Evolutionary conservation across 2,797 vertebrate genomes (phyloP), one percentile per base, ranked within the genome.

Genomic region (Bradypus variegatus): DNA sequence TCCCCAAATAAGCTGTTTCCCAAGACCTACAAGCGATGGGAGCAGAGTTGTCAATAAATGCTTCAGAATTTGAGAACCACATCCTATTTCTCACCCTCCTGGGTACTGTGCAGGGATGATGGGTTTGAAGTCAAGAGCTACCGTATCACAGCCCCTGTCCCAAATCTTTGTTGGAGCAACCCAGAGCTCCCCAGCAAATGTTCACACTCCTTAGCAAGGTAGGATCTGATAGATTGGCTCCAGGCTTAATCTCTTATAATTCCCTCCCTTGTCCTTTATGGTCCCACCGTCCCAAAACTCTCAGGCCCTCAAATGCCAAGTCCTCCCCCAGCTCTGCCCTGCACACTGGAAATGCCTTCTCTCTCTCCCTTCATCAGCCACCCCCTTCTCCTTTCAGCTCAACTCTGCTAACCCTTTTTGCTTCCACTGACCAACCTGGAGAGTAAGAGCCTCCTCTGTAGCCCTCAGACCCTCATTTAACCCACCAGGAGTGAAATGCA

Each of bases 231-330:
- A 1, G 36, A 23, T 36, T 8, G 9, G 70, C 73, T 36, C 65
- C 41, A 27, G 0, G 5, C 8, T 31, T 5, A 41, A 33, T 14
- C 50, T 81, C 70, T 65, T 6, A 0, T 0, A 7, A 14, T 9
- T 55, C 64, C 45, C 58, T 41, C 14, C 8, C 6, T 15, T 12
- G 14, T 31, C 50, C 19, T 33, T 2, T 12, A 1, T 21, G 87
- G 38, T 29, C 23, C 19, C 48, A 2, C 60, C 19, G 10, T 62
- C 33, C 14, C 38, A 14, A 41, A 9, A 29, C 14, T 6, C 73
- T 19, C 38, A 9, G 82, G 53, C 15, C 12, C 3, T 18, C 23
- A 0, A n/a, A 31, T 3, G n/a, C 38, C 50, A 1, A 21, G 18
- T 7, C 58, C 62, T 2, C 67, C 13, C 13, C 1, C n/a, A 2